Percentiles rank a stretch among this genome's conserved stretches.
These are phyloP conservation scores for Tupaia tana DNA, from an alignment of 2,113 vertebrate genomes.

Conservation along the genomic window DNA sequence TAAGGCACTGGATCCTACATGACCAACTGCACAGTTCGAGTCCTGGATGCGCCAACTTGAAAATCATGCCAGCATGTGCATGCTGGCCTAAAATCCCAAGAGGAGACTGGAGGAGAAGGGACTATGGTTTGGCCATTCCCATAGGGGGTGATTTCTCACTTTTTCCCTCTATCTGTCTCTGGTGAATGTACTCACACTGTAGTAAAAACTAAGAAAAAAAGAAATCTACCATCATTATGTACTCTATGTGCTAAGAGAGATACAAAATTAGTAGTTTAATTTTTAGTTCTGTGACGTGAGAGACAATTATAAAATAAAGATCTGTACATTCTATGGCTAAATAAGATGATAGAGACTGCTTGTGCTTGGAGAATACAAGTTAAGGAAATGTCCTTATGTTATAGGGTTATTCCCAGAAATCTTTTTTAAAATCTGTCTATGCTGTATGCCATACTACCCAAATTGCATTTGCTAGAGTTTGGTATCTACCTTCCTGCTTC, in stretches of 20 bases:
- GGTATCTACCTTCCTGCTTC: background rate
- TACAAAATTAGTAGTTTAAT: slow-evolving; percentile 44
- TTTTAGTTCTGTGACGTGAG: slow-evolving; percentile 44
- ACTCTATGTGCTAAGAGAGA: background rate
- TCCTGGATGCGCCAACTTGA: too few species aligned
- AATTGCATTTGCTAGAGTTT: slow-evolving; percentile 14
- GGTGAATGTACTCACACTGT: too few species aligned
- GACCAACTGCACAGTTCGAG: too few species aligned
- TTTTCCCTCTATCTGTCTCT: too few species aligned
- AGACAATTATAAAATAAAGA: slow-evolving; percentile 44
- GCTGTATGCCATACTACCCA: background rate
- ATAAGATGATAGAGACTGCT: background rate
- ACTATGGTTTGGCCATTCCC: too few species aligned
- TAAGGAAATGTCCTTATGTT: slow-evolving; percentile 20
- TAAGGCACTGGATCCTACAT: too few species aligned
- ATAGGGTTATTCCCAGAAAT: background rate
- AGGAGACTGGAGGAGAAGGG: too few species aligned
- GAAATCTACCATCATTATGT: background rate
- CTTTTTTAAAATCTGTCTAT: background rate
- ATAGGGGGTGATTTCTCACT: too few species aligned
- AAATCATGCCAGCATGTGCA: too few species aligned
- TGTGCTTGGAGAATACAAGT: slow-evolving; percentile 47
- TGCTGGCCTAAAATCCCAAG: too few species aligned
- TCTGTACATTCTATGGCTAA: background rate
- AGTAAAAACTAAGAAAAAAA: background rate